A percentile compares a stretch with the other conserved stretches of the same genome.
These are phyloP conservation scores for Drosophila colorata DNA, from an alignment of 2,888 invertebrate species.

Conservation along the genomic window DNA sequence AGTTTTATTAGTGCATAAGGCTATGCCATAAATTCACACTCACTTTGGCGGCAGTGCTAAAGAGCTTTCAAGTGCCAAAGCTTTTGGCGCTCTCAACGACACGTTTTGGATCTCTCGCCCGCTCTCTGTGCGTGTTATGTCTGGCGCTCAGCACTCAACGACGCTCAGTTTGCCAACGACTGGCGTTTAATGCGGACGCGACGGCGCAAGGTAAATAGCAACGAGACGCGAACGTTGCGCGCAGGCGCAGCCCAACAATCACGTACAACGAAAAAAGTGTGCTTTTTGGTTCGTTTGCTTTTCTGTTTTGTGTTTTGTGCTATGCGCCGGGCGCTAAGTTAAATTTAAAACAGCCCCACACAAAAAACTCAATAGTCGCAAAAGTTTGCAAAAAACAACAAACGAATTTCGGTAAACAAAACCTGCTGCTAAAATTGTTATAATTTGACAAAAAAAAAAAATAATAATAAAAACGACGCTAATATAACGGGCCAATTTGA, in stretches of 20 bases:
- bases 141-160: slow-evolving; percentile 40
- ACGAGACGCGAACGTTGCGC: slow-evolving; percentile 43
- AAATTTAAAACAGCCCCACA: slow-evolving; percentile 19
- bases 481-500: slow-evolving; percentile 55
- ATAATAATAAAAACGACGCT: slow-evolving; percentile 22
- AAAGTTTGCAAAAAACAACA: slow-evolving; percentile 45
- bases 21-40: slow-evolving; percentile 63
- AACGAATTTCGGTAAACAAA: slow-evolving; percentile 37
- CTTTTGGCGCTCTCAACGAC: slow-evolving; percentile 44
- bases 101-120: slow-evolving; percentile 5
- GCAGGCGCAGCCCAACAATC: slow-evolving; percentile 64
- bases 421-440: slow-evolving; percentile 30
- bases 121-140: slow-evolving; percentile 55
- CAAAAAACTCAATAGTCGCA: slow-evolving; percentile 31
- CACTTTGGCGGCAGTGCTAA: slow-evolving; percentile 41
- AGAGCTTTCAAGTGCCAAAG: slow-evolving; percentile 58
- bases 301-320: slow-evolving; percentile 36
- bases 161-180: slow-evolving; percentile 73
- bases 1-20: slow-evolving; percentile 45
- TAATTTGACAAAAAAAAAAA: slow-evolving; percentile 32
- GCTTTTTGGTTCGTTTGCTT: slow-evolving; percentile 46
- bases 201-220: slow-evolving; percentile 38
- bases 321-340: slow-evolving; percentile 35
- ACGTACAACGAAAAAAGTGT: slow-evolving; percentile 47
- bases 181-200: slow-evolving; percentile 77